Evolutionary conservation across 2,113 vertebrate species (phyloP), one percentile per base, ranked within the genome.

Genomic region (Centropus unirufus): DNA sequence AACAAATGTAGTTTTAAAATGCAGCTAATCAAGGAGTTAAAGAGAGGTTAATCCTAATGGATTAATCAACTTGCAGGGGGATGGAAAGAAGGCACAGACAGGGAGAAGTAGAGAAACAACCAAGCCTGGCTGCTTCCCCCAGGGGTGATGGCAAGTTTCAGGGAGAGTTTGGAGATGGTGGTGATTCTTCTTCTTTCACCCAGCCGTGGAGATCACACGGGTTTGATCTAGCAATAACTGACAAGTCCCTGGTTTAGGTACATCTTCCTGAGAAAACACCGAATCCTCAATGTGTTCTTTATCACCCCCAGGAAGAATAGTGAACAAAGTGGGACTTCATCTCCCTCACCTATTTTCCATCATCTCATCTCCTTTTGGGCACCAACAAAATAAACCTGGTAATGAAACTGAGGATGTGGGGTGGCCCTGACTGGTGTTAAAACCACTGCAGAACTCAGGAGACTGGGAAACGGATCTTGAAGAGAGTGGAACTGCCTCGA

Each of bases 11-110:
- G 91, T 97, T 97, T 97, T 96, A 96, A 98, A 98, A 97, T 97
- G 96, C 95, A 97, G 94, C 97, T 98, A 98, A 98, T 98, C 98
- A 98, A 96, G 95, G 94, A 97, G 97, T 97, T 98, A 98, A 97
- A 97, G 94, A 92, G 97, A 98, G 97, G 97, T 97, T 97, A 98
- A 98, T 95, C 97, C 93, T 96, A 95, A 92, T 93, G 96, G 96
- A 98, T 98, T 97, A 97, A 98, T 98, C 97, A 98, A 9, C 94
- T 97, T 7, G 8, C 76, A 94, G 85, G 61, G 78, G 51, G 78
- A 32, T 4, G 24, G 83, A 79, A 74, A 52, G 54, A 44, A 72
- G 87, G 47, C 12, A 14, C 1, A 1, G 54, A 27, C 40, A 30
- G 24, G 63, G 59, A 75, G 62, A n/a, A 61, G 46, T 61, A 21